Conservation (phyloP, 2,113 vertebrate species). For the Propithecus coquereli region DNA sequence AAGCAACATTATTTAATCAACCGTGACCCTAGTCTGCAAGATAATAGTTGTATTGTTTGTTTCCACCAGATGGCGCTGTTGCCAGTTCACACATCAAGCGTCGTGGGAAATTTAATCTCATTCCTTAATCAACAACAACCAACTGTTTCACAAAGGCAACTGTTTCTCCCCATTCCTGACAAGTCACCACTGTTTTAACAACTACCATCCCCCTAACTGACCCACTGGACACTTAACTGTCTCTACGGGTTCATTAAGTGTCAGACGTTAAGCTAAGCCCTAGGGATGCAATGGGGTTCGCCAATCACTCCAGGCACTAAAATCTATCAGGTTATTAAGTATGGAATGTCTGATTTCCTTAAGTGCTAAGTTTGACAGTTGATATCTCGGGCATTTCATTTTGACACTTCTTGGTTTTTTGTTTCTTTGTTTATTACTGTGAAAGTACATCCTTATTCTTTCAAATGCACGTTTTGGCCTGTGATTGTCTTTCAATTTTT, state of each 20-base stretch:
- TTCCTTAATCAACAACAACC: neutral
- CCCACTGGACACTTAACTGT: neutral
- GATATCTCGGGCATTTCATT: no score
- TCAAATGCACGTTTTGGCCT: no score
- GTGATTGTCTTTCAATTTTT: no score
- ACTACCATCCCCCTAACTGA: neutral
- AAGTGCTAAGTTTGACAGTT: no score
- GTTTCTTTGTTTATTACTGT: no score
- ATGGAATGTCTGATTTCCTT: no score
- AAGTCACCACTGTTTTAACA: neutral
- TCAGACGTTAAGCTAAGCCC: neutral
- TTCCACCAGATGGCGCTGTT: slow-evolving; percentile 58
- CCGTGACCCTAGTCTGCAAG: neutral
- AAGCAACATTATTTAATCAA: neutral
- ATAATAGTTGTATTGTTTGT: neutral
- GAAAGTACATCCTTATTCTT: no score
- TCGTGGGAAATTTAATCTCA: neutral
- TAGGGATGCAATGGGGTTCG: neutral
- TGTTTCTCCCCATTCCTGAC: neutral
- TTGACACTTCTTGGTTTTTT: no score
- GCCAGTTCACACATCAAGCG: neutral
- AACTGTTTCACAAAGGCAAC: neutral
- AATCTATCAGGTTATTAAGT: neutral
- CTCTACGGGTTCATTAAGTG: neutral
- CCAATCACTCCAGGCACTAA: no score